A percentile compares a stretch with the other conserved stretches of the same genome.
Conservation (phyloP, 2,113 vertebrate species). For the Vanacampus margaritifer region DNA sequence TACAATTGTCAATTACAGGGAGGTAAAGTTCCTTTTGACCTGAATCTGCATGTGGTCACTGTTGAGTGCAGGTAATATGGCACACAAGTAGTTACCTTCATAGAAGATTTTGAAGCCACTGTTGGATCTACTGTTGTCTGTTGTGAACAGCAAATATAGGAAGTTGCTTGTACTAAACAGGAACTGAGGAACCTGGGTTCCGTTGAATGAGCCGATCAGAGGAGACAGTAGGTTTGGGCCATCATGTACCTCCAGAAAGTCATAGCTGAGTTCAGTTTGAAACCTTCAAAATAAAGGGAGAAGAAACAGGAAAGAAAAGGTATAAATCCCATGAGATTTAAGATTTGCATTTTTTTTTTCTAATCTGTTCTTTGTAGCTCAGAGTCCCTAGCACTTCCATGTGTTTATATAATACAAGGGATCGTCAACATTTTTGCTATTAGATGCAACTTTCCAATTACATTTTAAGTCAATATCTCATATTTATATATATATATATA, state of each 20-base stretch:
- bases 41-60: not conserved
- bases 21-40: too few species aligned
- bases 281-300: conserved; percentile 74
- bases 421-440: not conserved
- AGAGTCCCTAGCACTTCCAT: not conserved
- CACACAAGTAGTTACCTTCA: conserved; percentile 76
- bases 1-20: too few species aligned
- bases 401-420: not conserved
- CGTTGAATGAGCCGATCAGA: conserved; percentile 92
- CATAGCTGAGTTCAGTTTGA: conserved; percentile 97
- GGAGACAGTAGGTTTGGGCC: conserved; percentile 91
- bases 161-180: conserved; percentile 91
- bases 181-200: conserved; percentile 95
- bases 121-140: conserved; percentile 97
- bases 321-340: not conserved
- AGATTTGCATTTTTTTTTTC: not conserved
- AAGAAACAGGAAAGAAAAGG: conserved; percentile 9
- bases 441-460: too few species aligned
- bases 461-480: too few species aligned
- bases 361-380: not conserved
- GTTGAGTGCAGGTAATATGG: not conserved
- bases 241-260: conserved; percentile 95
- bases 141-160: conserved; percentile 94
- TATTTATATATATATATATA: too few species aligned
- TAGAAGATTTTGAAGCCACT: conserved; percentile 98